Evolutionary conservation across 2,113 vertebrate genomes (phyloP).

Genomic region (Azemiops feae): DNA sequence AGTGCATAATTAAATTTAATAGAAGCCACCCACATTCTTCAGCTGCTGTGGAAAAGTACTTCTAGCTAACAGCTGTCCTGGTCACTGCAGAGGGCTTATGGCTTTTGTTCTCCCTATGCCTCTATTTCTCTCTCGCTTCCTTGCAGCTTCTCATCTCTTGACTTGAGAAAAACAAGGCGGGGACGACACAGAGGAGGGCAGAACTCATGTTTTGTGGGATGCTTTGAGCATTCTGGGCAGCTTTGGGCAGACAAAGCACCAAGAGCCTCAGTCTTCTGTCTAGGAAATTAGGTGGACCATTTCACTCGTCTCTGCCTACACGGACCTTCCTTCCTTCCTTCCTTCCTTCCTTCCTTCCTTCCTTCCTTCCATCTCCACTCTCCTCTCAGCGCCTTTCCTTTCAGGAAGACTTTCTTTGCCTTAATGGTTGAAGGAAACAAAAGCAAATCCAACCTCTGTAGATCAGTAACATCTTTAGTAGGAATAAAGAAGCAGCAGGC

Average conservation of each 20-base stretch:
- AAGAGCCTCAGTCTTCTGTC: not conserved
- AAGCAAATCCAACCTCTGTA: not conserved
- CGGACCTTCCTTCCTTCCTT: not conserved
- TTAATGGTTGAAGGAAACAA: not conserved
- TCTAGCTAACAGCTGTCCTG: slow-evolving; percentile 40
- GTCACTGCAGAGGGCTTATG: slow-evolving; percentile 21
- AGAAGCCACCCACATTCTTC: slow-evolving; percentile 27
- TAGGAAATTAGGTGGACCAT: not conserved
- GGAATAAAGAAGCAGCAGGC: not conserved
- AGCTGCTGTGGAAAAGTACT: slow-evolving; percentile 37
- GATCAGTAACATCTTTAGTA: not conserved
- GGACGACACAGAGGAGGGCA: slow-evolving; percentile 25
- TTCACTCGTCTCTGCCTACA: not conserved
- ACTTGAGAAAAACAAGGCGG: slow-evolving; percentile 32
- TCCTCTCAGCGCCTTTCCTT: not conserved
- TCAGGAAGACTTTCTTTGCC: not conserved
- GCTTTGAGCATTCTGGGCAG: not conserved
- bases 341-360: not conserved
- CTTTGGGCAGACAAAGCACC: not conserved
- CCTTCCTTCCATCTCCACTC: not conserved
- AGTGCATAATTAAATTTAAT: slow-evolving; percentile 40
- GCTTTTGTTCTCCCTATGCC: slow-evolving; percentile 38
- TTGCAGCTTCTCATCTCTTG: slow-evolving; percentile 39
- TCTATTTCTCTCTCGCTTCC: slow-evolving; percentile 36
- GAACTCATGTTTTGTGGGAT: not conserved